Percentiles rank a stretch among this genome's conserved stretches.
Evolutionary conservation across 2,888 invertebrate genomes (phyloP).

Genomic region (Charanyca ferruginea): DNA sequence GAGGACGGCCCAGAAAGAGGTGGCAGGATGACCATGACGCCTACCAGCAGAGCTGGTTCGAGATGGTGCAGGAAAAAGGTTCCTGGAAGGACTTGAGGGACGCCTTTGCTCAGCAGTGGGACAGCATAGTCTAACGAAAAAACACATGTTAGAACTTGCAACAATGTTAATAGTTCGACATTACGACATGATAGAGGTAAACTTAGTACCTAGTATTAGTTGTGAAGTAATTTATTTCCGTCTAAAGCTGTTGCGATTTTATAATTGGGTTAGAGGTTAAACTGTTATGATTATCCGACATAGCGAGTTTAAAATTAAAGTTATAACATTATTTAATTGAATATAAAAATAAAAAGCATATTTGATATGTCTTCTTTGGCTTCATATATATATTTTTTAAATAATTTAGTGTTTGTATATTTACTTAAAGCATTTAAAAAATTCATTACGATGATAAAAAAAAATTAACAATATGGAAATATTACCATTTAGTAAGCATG

Average conservation of each 20-base stretch:
- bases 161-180: too few species aligned
- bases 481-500: conserved; percentile 30
- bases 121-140: too few species aligned
- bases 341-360: not conserved
- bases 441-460: not conserved
- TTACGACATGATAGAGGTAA: not conserved
- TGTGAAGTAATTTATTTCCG: conserved; percentile 14
- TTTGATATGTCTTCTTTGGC: conserved; percentile 8
- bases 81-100: too few species aligned
- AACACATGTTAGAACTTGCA: too few species aligned
- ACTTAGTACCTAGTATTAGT: conserved; percentile 30
- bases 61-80: too few species aligned
- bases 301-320: not conserved
- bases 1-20: too few species aligned
- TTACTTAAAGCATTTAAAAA: too few species aligned
- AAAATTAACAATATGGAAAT: conserved; percentile 33
- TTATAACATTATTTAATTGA: not conserved
- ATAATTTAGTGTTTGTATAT: too few species aligned
- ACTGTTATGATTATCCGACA: conserved; percentile 24
- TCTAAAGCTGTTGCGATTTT: conserved; percentile 41
- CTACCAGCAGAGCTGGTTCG: too few species aligned
- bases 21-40: too few species aligned
- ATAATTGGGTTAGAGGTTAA: conserved; percentile 35
- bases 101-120: too few species aligned
- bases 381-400: too few species aligned